Base-by-base conservation (phyloP, 2,797 vertebrate species). In the Pseudochromis fuscus region DNA sequence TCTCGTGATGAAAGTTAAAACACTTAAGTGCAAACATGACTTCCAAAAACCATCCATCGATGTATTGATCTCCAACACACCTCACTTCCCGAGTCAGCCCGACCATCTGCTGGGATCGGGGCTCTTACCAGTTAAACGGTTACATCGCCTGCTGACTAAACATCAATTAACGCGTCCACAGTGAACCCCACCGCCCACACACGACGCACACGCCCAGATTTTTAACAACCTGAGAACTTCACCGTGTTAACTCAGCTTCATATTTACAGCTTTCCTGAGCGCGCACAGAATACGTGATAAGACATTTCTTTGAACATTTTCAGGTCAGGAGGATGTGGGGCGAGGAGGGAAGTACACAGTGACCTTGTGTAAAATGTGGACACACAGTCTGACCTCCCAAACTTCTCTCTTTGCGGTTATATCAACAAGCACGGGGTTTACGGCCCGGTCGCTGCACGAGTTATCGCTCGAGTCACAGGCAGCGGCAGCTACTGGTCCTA, bases 21-120 rank as follows among this genome's bases (percentile, higher is more conserved):
- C 13, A 5, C 74, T 67, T 86, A 69, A 90, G 79, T 83, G 82
- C 78, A 85, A 89, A 81, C 72, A 60, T 49, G 69, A 79, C 87
- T 83, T 88, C 77, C 56, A 83, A 84, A 89, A 90, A 79, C 18
- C 88, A 82, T 79, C 85, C 45, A 90, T 87, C 86, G 85, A 89
- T 45, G 55, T 74, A 90, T 88, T 83, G 87, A 92, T 85, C 76
- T 0, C 2, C 44, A 53, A 48, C 24, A 3, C 55, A 37, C 61
- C 80, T 72, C 81, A 68, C 65, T 72, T 73, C 67, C 78, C 9
- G 49, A 72, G 81, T 66, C 51, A 33, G 56, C 24, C 35, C 23
- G 65, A 79, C 72, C 68, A 75, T 68, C 67, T 30, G 72, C 49
- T 21, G 64, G 30, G 59, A 68, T 62, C 4, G 15, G 63, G 46